These are phyloP conservation scores for Chiridota heheva DNA, from an alignment of 35 echinoderm and acorn worm species.

Conservation along the genomic window DNA sequence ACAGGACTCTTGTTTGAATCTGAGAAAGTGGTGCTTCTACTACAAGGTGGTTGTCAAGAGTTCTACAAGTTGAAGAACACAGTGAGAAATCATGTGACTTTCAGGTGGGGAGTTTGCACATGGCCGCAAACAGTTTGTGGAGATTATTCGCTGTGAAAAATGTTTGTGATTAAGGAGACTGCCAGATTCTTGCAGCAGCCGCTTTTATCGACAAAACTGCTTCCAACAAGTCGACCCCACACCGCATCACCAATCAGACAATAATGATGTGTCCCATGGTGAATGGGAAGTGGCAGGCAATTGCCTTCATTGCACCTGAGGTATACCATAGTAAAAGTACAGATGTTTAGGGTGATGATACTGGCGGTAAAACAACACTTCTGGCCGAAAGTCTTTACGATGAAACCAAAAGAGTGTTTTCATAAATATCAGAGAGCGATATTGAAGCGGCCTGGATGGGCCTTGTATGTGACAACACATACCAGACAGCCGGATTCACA, in stretches of 20 bases:
- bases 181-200: background rate
- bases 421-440: background rate
- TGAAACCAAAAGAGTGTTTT: background rate
- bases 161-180: background rate
- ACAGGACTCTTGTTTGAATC: background rate
- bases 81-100: background rate
- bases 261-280: constrained; percentile 9
- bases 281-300: background rate
- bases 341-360: no score
- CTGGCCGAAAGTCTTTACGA: constrained; percentile 1
- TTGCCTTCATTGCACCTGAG: constrained; percentile 7
- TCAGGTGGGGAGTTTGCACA: background rate
- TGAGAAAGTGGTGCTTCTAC: background rate
- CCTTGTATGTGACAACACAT: background rate
- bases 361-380: background rate
- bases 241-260: constrained; percentile 6
- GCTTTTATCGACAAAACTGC: background rate
- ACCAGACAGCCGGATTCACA: background rate
- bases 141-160: background rate
- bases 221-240: background rate
- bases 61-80: background rate
- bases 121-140: background rate
- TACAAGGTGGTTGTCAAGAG: background rate
- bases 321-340: background rate
- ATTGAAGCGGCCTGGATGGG: background rate